Evolutionary conservation across 2,113 vertebrate genomes (phyloP).

Genomic region (Corydoras maculifer): DNA sequence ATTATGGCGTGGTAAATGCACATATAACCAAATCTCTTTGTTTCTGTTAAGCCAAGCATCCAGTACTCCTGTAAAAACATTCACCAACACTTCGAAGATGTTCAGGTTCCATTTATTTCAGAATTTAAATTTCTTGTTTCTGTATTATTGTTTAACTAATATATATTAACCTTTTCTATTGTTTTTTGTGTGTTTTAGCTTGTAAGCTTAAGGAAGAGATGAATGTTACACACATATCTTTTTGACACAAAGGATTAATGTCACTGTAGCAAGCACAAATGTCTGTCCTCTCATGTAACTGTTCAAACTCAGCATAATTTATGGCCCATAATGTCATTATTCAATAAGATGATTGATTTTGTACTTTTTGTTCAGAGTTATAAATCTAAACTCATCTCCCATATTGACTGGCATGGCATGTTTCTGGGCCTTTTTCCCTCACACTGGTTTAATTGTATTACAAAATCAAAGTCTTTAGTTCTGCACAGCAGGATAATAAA

Average conservation of each 20-base stretch:
- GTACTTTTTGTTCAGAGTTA: constrained; percentile 86
- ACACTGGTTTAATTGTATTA: constrained; percentile 80
- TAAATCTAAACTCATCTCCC: constrained; percentile 86
- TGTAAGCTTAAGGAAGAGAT: constrained; percentile 17
- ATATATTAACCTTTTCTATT: too few species aligned
- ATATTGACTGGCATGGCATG: constrained; percentile 84
- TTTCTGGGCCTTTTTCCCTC: constrained; percentile 60
- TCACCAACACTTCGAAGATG: too few species aligned
- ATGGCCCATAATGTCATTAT: constrained; percentile 76
- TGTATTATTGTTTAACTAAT: too few species aligned
- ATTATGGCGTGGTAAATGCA: too few species aligned
- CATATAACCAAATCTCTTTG: too few species aligned
- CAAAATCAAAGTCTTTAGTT: constrained; percentile 86
- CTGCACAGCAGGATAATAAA: constrained; percentile 66
- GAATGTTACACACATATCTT: constrained; percentile 43
- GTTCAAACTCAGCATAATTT: constrained; percentile 67
- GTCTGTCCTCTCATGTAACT: constrained; percentile 44
- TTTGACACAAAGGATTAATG: constrained; percentile 55
- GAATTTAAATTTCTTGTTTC: too few species aligned
- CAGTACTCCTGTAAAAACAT: too few species aligned
- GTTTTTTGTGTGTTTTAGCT: too few species aligned
- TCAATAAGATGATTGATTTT: constrained; percentile 99
- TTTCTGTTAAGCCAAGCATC: too few species aligned
- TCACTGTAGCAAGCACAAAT: constrained; percentile 49
- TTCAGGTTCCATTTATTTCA: too few species aligned